A percentile compares a stretch with the other conserved stretches of the same genome.
Evolutionary conservation across 2,797 vertebrate species (phyloP).

Genomic region (Hydrophis major): DNA sequence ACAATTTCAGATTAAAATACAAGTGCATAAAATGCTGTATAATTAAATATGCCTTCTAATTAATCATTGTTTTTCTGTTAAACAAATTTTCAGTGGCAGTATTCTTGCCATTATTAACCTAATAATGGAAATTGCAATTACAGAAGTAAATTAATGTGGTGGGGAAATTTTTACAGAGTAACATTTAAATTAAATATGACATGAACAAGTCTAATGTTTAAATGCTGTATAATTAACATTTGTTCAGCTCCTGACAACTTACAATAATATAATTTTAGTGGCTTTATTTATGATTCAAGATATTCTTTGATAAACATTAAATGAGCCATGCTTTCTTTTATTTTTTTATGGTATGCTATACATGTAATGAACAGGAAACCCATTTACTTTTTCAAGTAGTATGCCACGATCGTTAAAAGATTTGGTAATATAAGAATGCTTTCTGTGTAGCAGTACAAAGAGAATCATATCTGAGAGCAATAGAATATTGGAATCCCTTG

Average conservation of each 20-base stretch:
- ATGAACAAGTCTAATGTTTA: constrained; percentile 76
- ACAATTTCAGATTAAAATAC: constrained; percentile 69
- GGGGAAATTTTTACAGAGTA: constrained; percentile 75
- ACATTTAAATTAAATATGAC: constrained; percentile 80
- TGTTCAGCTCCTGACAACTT: constrained; percentile 72
- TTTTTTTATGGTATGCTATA: constrained; percentile 40
- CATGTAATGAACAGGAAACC: constrained; percentile 45
- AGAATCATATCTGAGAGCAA: constrained; percentile 52
- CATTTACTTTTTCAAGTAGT: constrained; percentile 50
- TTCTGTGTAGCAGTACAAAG: constrained; percentile 46
- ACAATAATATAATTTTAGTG: constrained; percentile 50
- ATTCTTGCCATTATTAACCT: constrained; percentile 72
- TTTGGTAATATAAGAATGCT: constrained; percentile 50
- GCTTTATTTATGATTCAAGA: constrained; percentile 67
- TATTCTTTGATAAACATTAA: constrained; percentile 59
- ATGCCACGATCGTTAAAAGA: constrained; percentile 59
- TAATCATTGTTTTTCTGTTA: constrained; percentile 79
- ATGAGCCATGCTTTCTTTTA: constrained; percentile 33
- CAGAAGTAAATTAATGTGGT: constrained; percentile 79
- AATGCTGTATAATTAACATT: constrained; percentile 76
- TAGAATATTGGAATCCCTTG: constrained; percentile 67
- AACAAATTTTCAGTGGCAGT: constrained; percentile 75
- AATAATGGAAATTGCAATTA: constrained; percentile 76
- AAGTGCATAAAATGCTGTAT: constrained; percentile 76
- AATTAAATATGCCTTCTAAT: constrained; percentile 80